phyloP scores from a whole-genome alignment of 2,888 invertebrate genomes.

The Pasiphila rectangulata region DNA sequence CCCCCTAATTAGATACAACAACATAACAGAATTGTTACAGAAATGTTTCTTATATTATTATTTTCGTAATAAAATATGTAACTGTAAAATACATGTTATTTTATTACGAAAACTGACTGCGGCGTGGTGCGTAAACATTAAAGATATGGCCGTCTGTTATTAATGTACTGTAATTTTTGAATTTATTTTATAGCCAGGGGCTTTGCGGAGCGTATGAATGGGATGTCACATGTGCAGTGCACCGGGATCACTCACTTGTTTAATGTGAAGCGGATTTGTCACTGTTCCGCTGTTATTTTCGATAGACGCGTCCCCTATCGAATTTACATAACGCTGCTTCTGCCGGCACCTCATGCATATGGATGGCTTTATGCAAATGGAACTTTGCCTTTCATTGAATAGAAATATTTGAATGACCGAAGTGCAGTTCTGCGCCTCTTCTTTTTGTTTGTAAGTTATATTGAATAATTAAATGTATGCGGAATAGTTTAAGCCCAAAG shows the following conservation, averaged over 20 bases:
- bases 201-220: constrained; percentile 20
- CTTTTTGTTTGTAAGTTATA: constrained; percentile 23
- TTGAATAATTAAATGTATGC: too few species aligned
- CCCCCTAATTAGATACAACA: too few species aligned
- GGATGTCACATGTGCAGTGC: constrained; percentile 1
- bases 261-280: constrained; percentile 59
- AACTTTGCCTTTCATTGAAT: constrained; percentile 60
- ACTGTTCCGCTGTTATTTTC: constrained; percentile 61
- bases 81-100: constrained; percentile 5
- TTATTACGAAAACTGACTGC: constrained; percentile 5
- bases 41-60: too few species aligned
- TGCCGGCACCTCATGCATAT: constrained; percentile 66
- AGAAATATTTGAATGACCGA: constrained; percentile 55
- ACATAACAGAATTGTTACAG: too few species aligned
- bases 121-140: constrained; percentile 15
- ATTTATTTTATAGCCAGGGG: constrained; percentile 23
- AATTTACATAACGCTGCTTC: constrained; percentile 64
- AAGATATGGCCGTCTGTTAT: constrained; percentile 28
- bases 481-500: too few species aligned
- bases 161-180: constrained; percentile 26
- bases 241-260: constrained; percentile 42
- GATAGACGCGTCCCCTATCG: constrained; percentile 57
- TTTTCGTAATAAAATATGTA: too few species aligned
- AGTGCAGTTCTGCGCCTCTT: too few species aligned
- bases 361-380: constrained; percentile 70